Evolutionary conservation across 2,113 vertebrate genomes (phyloP), one percentile per base, ranked within the genome.

Genomic region (Scortum barcoo): DNA sequence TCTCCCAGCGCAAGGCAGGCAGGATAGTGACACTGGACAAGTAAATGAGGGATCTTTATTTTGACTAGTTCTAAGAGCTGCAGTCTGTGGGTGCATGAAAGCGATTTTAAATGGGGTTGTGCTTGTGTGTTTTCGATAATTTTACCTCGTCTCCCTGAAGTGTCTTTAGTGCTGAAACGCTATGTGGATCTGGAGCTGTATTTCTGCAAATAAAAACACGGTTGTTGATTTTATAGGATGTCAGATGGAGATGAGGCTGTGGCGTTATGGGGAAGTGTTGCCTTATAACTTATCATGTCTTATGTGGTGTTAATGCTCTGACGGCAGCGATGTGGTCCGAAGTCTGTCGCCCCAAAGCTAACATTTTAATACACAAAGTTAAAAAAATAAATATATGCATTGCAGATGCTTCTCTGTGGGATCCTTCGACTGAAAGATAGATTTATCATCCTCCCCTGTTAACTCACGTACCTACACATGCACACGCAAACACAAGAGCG

Each of bases 361-460:
- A 82, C 63, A 84, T 84, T 70, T 77, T 81, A 75, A 81, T 82
- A 70, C 33, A 20, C 42, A 28, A 50, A 19, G n/a, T 75, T 70
- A 51, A 57, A 50, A 42, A 40, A 56, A 44, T 16, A 40, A 56
- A 44, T 16, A 68, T 22, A 85, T 65, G 30, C 61, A 42, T 63
- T 76, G 36, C 88, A 91, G 86, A 92, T 93, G 89, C 88, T 85
- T 75, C 66, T 80, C 81, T 56, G 30, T 0, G 36, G 72, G 71
- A 77, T 76, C 63, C 57, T 78, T 69, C 11, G 19, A 54, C 24
- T 68, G 26, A 73, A 65, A 62, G 75, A 81, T 62, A 69, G 78
- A 91, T 91, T 78, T 83, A 86, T 80, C 79, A 48, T 63, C 73
- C 67, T 24, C 40, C 53, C 42, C 4, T 72, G 76, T 89, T 88